A percentile compares a stretch with the other conserved stretches of the same genome.
Conservation (phyloP, 2,113 vertebrate genomes). For the Crotalus helleri region DNA sequence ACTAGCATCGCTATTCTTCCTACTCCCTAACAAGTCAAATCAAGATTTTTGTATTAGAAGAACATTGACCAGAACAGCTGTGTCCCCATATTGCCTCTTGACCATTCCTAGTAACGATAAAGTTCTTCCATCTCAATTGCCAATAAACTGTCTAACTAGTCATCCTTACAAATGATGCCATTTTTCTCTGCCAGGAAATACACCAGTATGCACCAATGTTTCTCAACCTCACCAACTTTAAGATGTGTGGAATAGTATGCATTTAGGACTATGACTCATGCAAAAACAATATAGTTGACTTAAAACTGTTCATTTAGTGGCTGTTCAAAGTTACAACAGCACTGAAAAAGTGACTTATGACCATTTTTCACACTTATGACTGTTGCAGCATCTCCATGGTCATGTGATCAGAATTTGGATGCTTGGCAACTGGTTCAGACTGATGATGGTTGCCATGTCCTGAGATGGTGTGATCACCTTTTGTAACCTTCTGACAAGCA, state of each 20-base stretch:
- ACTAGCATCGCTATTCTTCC: background rate
- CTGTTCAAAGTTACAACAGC: background rate
- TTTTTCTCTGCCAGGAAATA: background rate
- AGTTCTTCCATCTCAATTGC: background rate
- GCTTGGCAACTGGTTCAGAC: background rate
- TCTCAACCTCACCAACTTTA: background rate
- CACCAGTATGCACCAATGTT: background rate
- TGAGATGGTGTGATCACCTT: background rate
- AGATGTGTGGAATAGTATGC: conserved; percentile 11
- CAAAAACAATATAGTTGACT: background rate
- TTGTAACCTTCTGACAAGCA: background rate
- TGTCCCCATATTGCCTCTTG: background rate
- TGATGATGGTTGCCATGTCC: background rate
- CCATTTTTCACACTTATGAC: background rate
- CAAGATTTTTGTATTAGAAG: background rate
- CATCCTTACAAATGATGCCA: background rate
- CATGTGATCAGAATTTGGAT: background rate
- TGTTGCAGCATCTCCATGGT: background rate
- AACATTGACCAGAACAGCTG: background rate
- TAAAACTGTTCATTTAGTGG: background rate
- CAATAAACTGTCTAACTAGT: background rate
- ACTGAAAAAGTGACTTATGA: background rate
- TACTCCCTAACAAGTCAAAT: background rate
- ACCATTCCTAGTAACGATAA: background rate
- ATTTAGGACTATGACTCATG: background rate